A percentile compares a stretch with the other conserved stretches of the same genome.
Evolutionary conservation across 1,140 invertebrate species (phyloP).

Genomic region (Papilio polytes): DNA sequence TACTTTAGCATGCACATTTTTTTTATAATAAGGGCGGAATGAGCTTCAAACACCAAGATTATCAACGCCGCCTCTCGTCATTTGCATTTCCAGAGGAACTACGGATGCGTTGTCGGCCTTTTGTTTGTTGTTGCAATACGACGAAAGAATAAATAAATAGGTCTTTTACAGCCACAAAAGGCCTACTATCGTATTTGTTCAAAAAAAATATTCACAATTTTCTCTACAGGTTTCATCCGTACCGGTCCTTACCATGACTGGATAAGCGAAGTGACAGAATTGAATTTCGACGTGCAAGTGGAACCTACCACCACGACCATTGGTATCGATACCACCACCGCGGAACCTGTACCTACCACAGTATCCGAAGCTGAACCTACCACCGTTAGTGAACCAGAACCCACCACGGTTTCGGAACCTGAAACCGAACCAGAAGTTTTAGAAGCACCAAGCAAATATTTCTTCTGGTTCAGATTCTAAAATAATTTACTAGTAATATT

Average conservation of each 20-base stretch:
- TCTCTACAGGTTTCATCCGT: conserved; percentile 67
- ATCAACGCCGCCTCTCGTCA: too few relatives aligned
- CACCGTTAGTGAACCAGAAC: not conserved
- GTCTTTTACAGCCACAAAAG: too few relatives aligned
- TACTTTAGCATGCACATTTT: too few relatives aligned
- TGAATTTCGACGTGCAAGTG: conserved; percentile 67
- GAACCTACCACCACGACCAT: conserved; percentile 10
- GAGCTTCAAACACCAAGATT: too few relatives aligned
- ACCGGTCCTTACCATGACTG: conserved; percentile 71
- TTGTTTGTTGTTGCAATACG: too few relatives aligned
- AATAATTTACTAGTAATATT: not conserved
- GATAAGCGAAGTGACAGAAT: conserved; percentile 64
- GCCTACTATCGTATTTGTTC: too few relatives aligned
- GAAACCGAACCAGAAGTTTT: conserved; percentile 38
- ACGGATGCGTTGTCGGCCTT: too few relatives aligned
- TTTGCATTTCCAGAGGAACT: too few relatives aligned
- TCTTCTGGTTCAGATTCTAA: not conserved
- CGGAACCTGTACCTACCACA: conserved; percentile 11
- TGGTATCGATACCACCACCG: not conserved
- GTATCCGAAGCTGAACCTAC: conserved; percentile 16
- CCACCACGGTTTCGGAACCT: conserved; percentile 31
- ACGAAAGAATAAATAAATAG: too few relatives aligned
- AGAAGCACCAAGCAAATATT: conserved; percentile 24
- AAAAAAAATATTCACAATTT: not conserved
- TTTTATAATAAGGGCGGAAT: too few relatives aligned